Conservation (phyloP, 1,140 invertebrate genomes). For the Brachionus asplanchnoidis region DNA sequence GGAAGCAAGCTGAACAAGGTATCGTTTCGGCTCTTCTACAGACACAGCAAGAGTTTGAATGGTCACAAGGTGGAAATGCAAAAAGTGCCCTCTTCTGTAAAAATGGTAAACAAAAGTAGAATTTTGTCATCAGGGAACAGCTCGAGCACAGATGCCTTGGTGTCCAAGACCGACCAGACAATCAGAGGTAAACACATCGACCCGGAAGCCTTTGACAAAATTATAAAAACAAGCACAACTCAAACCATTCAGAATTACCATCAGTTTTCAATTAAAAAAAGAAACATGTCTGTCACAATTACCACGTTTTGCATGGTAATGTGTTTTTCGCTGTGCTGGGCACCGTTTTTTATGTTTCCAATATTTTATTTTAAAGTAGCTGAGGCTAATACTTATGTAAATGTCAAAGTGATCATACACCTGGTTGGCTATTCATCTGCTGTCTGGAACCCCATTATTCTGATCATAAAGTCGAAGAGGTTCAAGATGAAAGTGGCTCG, state of each 20-base stretch:
- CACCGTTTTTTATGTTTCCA: constrained; percentile 38
- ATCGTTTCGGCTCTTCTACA: constrained; percentile 13
- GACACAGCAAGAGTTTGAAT: neutral
- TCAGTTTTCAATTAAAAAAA: constrained; percentile 41
- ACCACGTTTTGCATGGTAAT: constrained; percentile 37
- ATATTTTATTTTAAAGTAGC: constrained; percentile 20
- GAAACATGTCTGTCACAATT: constrained; percentile 33
- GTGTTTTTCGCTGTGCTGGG: constrained; percentile 35
- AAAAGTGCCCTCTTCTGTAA: neutral
- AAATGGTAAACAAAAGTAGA: neutral
- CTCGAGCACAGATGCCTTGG: neutral
- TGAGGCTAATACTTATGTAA: neutral
- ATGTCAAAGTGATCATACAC: constrained; percentile 15
- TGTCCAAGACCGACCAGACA: neutral
- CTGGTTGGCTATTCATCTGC: constrained; percentile 25
- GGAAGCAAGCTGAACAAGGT: neutral
- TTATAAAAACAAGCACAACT: neutral
- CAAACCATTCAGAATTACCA: constrained; percentile 37
- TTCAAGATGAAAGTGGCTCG: neutral
- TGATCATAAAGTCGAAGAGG: constrained; percentile 28
- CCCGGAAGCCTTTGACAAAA: neutral
- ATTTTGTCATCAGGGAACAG: neutral
- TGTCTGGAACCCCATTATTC: constrained; percentile 33
- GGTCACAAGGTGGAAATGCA: neutral
- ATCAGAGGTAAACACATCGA: neutral